Conservation (phyloP, 37 sponge, comb jelly and placozoan genomes). For the Axinella damicornis region DNA sequence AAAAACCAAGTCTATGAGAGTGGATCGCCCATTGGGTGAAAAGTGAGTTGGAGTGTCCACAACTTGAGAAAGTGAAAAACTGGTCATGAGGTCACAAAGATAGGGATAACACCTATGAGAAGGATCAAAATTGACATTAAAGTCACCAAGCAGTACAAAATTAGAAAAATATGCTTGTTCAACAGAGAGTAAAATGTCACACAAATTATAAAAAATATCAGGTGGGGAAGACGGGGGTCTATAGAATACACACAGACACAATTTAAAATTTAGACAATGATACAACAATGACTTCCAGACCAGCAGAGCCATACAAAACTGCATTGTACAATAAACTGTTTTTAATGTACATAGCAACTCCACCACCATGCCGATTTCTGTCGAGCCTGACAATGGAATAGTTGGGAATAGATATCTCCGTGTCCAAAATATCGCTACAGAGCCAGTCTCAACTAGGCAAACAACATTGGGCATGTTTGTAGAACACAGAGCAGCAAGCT, state of each 20-base stretch:
- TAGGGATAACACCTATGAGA: too few relatives aligned
- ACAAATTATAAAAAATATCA: conserved; percentile 20
- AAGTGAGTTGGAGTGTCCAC: too few relatives aligned
- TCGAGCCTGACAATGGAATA: conserved; percentile 9
- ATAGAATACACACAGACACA: conserved; percentile 24
- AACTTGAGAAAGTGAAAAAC: too few relatives aligned
- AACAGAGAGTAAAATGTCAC: background rate
- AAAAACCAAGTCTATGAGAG: too few relatives aligned
- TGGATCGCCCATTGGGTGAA: too few relatives aligned
- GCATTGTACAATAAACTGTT: background rate
- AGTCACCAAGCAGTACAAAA: conserved; percentile 4
- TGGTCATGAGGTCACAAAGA: too few relatives aligned
- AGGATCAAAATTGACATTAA: too few relatives aligned
- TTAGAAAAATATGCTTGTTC: background rate
- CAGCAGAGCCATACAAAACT: background rate
- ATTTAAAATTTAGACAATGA: conserved; percentile 10
- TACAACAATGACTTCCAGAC: background rate
- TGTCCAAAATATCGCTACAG: background rate
- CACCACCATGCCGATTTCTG: conserved; percentile 32
- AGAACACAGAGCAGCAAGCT: conserved; percentile 11
- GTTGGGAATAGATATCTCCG: background rate
- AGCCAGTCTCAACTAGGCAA: conserved; percentile 35
- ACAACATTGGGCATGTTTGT: conserved; percentile 6
- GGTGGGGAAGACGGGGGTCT: conserved; percentile 24
- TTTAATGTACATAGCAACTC: conserved; percentile 13